A percentile compares a stretch with the other conserved stretches of the same genome.
These are phyloP conservation scores for Conopomorpha cramerella DNA, from an alignment of 1,140 invertebrate species.

Conservation along the genomic window DNA sequence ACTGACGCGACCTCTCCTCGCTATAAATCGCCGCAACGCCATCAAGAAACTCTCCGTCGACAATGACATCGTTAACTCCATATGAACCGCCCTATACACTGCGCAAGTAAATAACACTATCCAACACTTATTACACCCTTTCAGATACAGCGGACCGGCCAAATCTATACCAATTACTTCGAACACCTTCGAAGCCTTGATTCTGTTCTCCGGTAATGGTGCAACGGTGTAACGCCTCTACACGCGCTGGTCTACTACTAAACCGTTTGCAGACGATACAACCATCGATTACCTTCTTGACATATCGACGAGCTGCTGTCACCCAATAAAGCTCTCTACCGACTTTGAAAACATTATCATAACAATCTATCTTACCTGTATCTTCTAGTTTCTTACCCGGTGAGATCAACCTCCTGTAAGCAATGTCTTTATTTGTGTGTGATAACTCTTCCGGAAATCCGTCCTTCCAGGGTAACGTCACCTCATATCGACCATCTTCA, in stretches of 20 bases:
- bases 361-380: conserved; percentile 15
- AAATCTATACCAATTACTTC: conserved; percentile 2
- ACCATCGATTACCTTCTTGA: neutral
- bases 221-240: no score
- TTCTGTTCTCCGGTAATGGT: conserved; percentile 2
- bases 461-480: neutral
- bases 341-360: conserved; percentile 19
- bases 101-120: conserved; percentile 18
- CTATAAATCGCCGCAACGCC: conserved; percentile 23
- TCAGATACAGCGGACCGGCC: conserved; percentile 1
- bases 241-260: neutral
- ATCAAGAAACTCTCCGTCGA: conserved; percentile 18
- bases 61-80: conserved; percentile 24
- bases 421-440: conserved; percentile 21
- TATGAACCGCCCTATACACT: conserved; percentile 26
- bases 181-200: neutral
- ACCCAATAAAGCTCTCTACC: conserved; percentile 6
- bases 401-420: conserved; percentile 18
- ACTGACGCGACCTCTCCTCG: conserved; percentile 19
- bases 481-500: neutral
- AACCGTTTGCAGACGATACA: conserved; percentile 2
- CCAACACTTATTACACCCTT: conserved; percentile 4
- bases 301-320: neutral
- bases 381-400: conserved; percentile 12
- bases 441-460: conserved; percentile 5